Evolutionary conservation across 2,113 vertebrate genomes (phyloP), one percentile per base, ranked within the genome.

Genomic region (Myotis brandtii): DNA sequence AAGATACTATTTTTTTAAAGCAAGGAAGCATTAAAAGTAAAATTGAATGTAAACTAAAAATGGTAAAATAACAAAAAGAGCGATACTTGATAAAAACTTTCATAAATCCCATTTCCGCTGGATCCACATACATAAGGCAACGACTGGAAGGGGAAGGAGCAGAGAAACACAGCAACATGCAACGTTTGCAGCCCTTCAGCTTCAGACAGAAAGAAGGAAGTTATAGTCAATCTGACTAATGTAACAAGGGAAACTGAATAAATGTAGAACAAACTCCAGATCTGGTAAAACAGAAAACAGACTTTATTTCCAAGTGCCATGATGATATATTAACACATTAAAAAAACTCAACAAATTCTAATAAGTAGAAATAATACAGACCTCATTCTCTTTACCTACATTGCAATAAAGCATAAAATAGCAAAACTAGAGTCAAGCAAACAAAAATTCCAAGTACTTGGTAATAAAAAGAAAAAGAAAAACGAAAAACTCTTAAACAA

Each of bases 371-470:
- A 89, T 73, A 72, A 89, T 85, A 67, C 73, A 96, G 87, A 93
- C 81, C 40, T 86, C 75, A 46, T 52, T 91, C 43, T 75, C 56
- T 93, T 73, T 54, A 87, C 70, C 86, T n/a, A 25, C 16, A 11
- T 88, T 48, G 73, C 75, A 79, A 48, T 67, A 89, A 93, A 85
- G 62, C 46, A 76, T 32, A 59, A 85, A 95, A 93, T 23, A 82
- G 73, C 86, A 89, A 96, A 91, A 89, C 85, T n/a, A 82, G 79
- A 92, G 62, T 72, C 59, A 91, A 73, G 25, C n/a, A 95, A 92
- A 81, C 89, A 91, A 91, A 95, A 88, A 91, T 91, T 32, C 3
- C 72, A 93, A 91, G n/a, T 67, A 89, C 64, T 86, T 91, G 30
- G 59, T 91, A 85, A 88, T 81, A 54, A 18, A 85, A 67, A 69